These are phyloP conservation scores for Capricornis sumatraensis DNA, from an alignment of 2,113 vertebrate genomes.

Conservation along the genomic window DNA sequence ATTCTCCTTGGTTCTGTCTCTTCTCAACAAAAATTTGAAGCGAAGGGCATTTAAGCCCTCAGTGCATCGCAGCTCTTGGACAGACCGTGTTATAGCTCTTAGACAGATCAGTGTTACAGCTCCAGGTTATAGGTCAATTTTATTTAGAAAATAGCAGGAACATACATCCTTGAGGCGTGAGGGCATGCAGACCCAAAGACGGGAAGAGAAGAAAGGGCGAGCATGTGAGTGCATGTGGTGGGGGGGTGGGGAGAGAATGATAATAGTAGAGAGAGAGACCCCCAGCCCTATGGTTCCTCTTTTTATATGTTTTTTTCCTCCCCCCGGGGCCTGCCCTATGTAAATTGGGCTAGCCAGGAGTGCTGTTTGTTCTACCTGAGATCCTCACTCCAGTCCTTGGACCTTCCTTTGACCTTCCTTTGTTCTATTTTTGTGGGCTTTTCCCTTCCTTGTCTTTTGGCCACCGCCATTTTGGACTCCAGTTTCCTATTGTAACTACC, in stretches of 20 bases:
- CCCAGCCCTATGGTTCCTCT: background rate
- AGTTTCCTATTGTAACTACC: background rate
- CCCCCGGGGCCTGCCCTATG: accelerated
- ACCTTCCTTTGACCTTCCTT: background rate
- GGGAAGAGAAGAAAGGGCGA: background rate
- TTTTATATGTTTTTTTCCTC: background rate
- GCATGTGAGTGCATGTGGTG: background rate
- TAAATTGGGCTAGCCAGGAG: background rate
- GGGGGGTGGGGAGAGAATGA: background rate
- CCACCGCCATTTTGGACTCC: background rate
- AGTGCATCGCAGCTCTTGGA: background rate
- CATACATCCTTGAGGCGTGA: background rate
- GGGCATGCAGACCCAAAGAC: background rate
- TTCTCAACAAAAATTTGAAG: background rate
- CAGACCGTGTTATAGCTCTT: background rate
- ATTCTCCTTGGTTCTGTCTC: background rate
- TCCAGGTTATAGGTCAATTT: background rate
- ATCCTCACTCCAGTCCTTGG: background rate
- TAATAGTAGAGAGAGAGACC: accelerated
- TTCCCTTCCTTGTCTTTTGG: background rate
- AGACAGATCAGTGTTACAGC: background rate
- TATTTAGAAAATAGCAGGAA: background rate
- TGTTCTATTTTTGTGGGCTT: background rate
- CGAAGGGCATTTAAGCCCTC: background rate
- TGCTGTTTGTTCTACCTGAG: background rate